phyloP scores from a whole-genome alignment of 2,113 vertebrate species.

The Eira barbara region DNA sequence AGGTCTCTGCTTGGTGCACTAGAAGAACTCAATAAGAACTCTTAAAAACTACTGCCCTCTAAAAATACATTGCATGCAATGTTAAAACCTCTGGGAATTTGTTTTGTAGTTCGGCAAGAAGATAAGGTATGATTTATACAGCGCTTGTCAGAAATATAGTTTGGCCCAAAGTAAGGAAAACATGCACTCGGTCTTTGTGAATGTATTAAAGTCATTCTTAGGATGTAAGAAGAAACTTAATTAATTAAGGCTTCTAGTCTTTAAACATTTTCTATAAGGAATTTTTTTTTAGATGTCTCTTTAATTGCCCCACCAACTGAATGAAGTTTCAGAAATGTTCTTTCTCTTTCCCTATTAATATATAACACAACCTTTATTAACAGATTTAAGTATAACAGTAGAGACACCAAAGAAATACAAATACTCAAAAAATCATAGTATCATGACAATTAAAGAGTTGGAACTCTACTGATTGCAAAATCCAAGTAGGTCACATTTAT shows the following conservation, averaged over 20 bases:
- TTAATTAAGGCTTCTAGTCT: background rate
- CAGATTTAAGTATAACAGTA: background rate
- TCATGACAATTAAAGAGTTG: background rate
- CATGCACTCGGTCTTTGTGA: background rate
- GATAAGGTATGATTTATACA: background rate
- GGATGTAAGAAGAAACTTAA: background rate
- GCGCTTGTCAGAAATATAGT: background rate
- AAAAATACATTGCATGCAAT: constrained; percentile 37
- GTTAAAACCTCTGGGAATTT: constrained; percentile 4
- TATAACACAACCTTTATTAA: background rate
- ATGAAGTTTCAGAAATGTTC: background rate
- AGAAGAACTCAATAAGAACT: background rate
- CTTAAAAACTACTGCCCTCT: background rate
- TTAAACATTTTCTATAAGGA: background rate
- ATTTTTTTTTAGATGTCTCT: background rate
- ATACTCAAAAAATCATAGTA: background rate
- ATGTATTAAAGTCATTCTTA: background rate
- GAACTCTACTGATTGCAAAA: background rate
- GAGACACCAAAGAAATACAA: background rate
- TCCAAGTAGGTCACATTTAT: background rate
- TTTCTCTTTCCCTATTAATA: background rate
- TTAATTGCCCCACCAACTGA: background rate
- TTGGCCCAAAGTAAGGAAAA: background rate
- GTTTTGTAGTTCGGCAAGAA: constrained; percentile 21
- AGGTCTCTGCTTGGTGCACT: background rate